Conservation (phyloP, 2,888 invertebrate genomes). For the Thymelicus acteon region DNA sequence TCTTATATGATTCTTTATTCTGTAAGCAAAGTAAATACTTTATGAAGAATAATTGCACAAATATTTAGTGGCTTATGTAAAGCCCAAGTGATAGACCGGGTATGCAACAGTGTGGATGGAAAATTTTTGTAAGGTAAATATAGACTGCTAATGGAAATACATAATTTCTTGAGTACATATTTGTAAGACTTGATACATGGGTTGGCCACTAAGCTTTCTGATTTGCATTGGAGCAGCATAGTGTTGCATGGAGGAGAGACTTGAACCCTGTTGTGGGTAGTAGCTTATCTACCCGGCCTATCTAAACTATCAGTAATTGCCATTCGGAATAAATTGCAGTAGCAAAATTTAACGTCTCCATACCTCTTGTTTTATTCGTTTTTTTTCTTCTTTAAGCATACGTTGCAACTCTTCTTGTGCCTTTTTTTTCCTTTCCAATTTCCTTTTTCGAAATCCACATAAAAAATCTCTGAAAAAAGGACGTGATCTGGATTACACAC, state of each 20-base stretch:
- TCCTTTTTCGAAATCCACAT: constrained; percentile 92
- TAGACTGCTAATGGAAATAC: too few relatives aligned
- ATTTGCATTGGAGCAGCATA: too few relatives aligned
- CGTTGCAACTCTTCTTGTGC: constrained; percentile 89
- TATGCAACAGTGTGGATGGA: too few relatives aligned
- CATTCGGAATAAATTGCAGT: neutral
- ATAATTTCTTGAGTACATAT: too few relatives aligned
- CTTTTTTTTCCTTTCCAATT: constrained; percentile 89
- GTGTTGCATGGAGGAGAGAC: too few relatives aligned
- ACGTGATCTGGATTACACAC: neutral
- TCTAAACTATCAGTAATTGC: too few relatives aligned
- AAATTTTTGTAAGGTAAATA: too few relatives aligned
- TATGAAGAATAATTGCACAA: neutral
- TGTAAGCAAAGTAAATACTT: constrained; percentile 50
- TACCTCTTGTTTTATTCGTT: constrained; percentile 90
- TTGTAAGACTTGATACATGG: too few relatives aligned
- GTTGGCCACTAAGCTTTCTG: too few relatives aligned
- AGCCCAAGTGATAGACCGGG: too few relatives aligned
- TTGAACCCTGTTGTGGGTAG: too few relatives aligned
- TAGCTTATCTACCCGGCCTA: too few relatives aligned
- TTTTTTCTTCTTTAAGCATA: constrained; percentile 90
- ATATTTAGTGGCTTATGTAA: neutral
- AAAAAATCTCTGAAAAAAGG: constrained; percentile 88
- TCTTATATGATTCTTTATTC: constrained; percentile 89
- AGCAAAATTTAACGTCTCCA: neutral